Evolutionary conservation across 2,113 vertebrate genomes (phyloP), one percentile per base, ranked within the genome.

Genomic region (Aegypius monachus): DNA sequence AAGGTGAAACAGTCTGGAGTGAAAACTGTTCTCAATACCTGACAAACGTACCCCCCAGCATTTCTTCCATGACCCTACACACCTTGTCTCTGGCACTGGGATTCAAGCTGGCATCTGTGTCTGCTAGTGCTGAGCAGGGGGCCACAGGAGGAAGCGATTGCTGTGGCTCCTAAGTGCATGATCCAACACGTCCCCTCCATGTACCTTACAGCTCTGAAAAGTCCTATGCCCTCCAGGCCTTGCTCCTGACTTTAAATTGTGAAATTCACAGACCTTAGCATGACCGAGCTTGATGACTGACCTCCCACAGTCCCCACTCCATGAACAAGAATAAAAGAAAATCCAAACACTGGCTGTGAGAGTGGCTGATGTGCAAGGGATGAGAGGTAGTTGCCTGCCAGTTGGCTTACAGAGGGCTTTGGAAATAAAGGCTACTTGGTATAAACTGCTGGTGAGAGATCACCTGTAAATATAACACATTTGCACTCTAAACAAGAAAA

Each of bases 91-190:
- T 81, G 36, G 40, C 65, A 58, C 55, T 56, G 36, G 34, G 15
- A 73, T 74, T 53, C 34, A 88, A 58, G 26, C 10, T 3, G 3
- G 4, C 31, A 27, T 36, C 55, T 14, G 5, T 38, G n/a, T n/a
- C 61, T 45, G 34, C 20, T 45, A 23, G 36, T 3, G 9, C 32
- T 48, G 23, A 71, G 65, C 61, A 40, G 0, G 0, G 16, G 55
- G 38, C 25, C 38, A 79, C 5, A 23, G 25, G 14, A 79, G 5
- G 40, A 40, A 73, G 31, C 27, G 36, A 15, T 23, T 1, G 1
- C 32, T 63, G 29, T 56, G 36, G 36, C 17, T 77, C 16, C 8
- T 25, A 43, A 21, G 4, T 20, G 7, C 7, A 3, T 19, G 36
- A 94, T 34, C 16, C 1, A 2, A 38, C 36, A 40, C 4, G 23